Conservation (phyloP, 2,888 invertebrate species). For the Calameuta filiformis region DNA sequence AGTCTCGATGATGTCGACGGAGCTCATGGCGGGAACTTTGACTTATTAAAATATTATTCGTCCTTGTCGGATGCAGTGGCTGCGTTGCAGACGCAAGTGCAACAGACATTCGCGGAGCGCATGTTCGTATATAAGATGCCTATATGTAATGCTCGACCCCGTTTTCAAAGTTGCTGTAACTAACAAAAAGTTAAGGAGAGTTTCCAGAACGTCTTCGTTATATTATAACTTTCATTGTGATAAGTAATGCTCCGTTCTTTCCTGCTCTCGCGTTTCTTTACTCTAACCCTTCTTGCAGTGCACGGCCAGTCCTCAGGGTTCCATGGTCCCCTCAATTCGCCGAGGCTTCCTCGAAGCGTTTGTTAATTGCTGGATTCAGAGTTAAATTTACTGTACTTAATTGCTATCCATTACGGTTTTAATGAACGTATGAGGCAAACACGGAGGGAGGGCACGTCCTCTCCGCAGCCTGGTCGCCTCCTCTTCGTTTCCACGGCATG, state of each 20-base stretch:
- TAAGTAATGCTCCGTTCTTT: neutral
- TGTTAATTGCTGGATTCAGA: constrained; percentile 38
- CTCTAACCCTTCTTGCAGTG: neutral
- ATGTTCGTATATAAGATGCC: neutral
- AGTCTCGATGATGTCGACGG: neutral
- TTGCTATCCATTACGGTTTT: constrained; percentile 42
- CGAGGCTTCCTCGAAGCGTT: constrained; percentile 11
- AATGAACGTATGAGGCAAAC: constrained; percentile 29
- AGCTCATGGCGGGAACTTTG: neutral
- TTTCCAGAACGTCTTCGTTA: neutral
- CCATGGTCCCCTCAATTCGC: neutral
- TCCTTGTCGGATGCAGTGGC: neutral
- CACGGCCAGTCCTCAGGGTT: neutral
- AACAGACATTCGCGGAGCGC: neutral
- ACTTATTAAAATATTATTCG: neutral
- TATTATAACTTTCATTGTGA: constrained; percentile 6
- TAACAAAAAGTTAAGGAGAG: constrained; percentile 2
- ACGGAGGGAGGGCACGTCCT: constrained; percentile 10
- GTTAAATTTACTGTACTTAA: constrained; percentile 37
- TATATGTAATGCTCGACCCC: neutral
- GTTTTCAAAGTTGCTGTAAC: neutral
- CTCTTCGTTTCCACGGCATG: neutral
- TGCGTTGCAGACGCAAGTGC: neutral
- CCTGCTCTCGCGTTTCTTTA: neutral
- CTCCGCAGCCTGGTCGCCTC: constrained; percentile 1